Evolutionary conservation across 2,113 vertebrate genomes (phyloP).

Genomic region (Equus quagga): DNA sequence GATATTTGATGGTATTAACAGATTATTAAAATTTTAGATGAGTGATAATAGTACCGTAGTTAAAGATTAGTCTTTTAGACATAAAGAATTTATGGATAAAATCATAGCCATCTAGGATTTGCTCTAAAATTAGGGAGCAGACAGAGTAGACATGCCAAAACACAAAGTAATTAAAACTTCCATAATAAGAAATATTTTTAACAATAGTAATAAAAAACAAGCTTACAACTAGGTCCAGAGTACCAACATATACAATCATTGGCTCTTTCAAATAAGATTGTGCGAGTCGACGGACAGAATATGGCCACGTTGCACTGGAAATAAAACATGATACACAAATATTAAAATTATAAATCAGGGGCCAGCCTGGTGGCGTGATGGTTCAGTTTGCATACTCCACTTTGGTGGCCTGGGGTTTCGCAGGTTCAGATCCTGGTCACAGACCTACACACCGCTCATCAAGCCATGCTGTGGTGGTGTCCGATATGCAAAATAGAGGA

Average conservation of each 20-base stretch:
- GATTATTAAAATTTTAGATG: background rate
- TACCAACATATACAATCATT: conserved; percentile 98
- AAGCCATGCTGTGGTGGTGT: no score
- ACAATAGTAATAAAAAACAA: conserved; percentile 66
- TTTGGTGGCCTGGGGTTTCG: no score
- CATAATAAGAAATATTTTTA: background rate
- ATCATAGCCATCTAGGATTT: background rate
- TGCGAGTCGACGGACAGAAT: conserved; percentile 93
- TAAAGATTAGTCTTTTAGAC: background rate
- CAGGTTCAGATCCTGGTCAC: no score
- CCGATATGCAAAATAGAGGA: no score
- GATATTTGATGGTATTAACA: background rate
- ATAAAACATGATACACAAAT: background rate
- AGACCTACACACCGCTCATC: no score
- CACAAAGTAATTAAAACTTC: background rate
- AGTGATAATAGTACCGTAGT: background rate
- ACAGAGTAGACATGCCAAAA: background rate
- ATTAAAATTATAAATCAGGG: background rate
- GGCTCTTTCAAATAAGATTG: conserved; percentile 96
- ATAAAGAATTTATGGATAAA: background rate
- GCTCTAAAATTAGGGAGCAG: background rate
- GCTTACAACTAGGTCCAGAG: conserved; percentile 95
- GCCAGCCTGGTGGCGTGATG: no score
- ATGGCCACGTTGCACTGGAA: conserved; percentile 96
- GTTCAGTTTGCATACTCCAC: no score